Conservation (phyloP, 2,797 vertebrate species). For the Lateolabrax maculatus region DNA sequence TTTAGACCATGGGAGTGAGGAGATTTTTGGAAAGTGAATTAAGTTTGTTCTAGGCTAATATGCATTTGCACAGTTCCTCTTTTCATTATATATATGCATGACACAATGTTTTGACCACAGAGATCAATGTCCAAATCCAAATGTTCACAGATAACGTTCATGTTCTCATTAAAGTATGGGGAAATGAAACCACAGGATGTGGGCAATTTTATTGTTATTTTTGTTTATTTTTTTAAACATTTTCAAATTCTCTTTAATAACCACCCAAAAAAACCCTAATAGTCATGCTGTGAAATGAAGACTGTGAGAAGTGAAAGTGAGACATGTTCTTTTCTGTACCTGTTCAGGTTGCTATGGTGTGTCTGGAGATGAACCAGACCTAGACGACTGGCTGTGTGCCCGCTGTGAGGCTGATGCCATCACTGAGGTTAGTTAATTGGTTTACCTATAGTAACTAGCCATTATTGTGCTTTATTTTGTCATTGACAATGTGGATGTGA, state of each 20-base stretch:
- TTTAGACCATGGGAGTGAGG: too few relatives aligned
- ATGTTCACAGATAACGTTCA: too few relatives aligned
- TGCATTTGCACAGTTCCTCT: neutral
- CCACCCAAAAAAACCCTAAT: neutral
- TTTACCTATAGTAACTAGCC: neutral
- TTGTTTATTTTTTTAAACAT: neutral
- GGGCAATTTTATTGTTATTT: neutral
- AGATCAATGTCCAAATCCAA: too few relatives aligned
- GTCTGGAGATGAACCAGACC: slow-evolving; percentile 85
- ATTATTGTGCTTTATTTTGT: too few relatives aligned
- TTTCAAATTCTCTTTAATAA: neutral
- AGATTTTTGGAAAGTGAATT: too few relatives aligned
- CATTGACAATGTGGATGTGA: too few relatives aligned
- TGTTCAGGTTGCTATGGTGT: slow-evolving; percentile 94
- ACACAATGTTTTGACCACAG: neutral
- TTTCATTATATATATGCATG: neutral
- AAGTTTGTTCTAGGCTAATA: too few relatives aligned
- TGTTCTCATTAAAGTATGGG: neutral
- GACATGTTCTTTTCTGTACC: slow-evolving; percentile 30
- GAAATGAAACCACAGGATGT: neutral
- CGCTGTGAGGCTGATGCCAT: slow-evolving; percentile 94
- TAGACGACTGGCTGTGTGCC: slow-evolving; percentile 92
- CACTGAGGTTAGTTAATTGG: slow-evolving; percentile 87
- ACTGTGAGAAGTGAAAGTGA: neutral
- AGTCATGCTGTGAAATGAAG: neutral